Base-by-base conservation (phyloP, 2,888 invertebrate genomes). In the Nudaria mundana region DNA sequence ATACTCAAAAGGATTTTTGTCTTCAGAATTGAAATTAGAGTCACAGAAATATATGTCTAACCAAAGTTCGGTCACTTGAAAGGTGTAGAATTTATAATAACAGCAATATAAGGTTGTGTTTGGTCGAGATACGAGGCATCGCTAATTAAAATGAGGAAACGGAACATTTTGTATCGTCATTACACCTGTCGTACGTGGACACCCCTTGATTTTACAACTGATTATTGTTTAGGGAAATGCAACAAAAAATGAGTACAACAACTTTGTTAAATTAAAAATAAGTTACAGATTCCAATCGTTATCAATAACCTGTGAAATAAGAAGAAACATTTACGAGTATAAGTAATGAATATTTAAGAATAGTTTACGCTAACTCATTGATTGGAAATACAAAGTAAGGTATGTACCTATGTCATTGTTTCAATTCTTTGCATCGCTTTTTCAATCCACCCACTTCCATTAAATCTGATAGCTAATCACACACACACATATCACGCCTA, bases 121-220 rank as follows among this genome's bases (percentile, higher is more conserved):
- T 50, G 54, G 52, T 55, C 48, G 38, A 50, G 48, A 53, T 42
- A 44, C 28, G 28, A 42, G 38, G 50, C 44, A 54, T 42, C 40
- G 41, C 41, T 56, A 54, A 61, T 56, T 62, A 54, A 50, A 47
- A 56, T 49, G 33, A 47, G 56, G 60, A 61, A 58, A 46, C 47
- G 47, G 48, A 34, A 26, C 41, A 44, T 54, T 54, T 50, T 45
- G 48, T 50, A 35, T 52, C 44, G 48, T 56, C 50, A 52, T 52
- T 61, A 50, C 60, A 61, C 60, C 60, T 61, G 60, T 56, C 51
- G 35, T 38, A 37, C 29, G 18, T 36, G 47, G 45, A 48, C 58
- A 49, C 36, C 49, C 50, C 41, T 36, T 44, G 82, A 81, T 83
- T 76, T 73, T 63, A 67, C 66, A 58, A 55, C 39, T 56, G 81